These are phyloP conservation scores for Proterorhinus semilunaris DNA, from an alignment of 2,113 vertebrate genomes.

Conservation along the genomic window DNA sequence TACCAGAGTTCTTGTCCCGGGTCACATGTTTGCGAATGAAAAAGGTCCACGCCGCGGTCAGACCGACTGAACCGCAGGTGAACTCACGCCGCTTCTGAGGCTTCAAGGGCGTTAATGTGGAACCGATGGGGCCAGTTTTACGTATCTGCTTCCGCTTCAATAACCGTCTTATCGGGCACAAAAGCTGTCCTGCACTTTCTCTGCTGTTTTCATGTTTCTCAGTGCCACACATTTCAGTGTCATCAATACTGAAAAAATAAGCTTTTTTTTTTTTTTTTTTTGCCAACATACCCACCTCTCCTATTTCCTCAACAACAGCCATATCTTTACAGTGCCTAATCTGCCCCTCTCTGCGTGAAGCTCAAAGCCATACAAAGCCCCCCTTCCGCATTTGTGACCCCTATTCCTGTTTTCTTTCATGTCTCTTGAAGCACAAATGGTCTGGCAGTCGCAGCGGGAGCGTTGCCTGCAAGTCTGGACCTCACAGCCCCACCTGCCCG, in stretches of 20 bases:
- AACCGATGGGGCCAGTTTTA: slow-evolving; percentile 44
- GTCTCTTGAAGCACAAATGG: slow-evolving; percentile 56
- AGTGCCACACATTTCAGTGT: not conserved
- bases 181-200: not conserved
- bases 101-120: slow-evolving; percentile 23
- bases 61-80: slow-evolving; percentile 18
- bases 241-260: not conserved
- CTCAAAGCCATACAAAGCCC: slow-evolving; percentile 15
- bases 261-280: no score
- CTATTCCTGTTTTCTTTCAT: slow-evolving; percentile 51
- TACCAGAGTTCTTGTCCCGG: not conserved
- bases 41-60: not conserved
- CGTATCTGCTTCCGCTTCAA: slow-evolving; percentile 31
- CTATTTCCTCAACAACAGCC: no score
- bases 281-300: no score
- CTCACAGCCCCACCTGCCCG: slow-evolving; percentile 59
- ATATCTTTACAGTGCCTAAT: not conserved
- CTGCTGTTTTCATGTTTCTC: not conserved
- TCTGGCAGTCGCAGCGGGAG: slow-evolving; percentile 45
- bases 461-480: slow-evolving; percentile 63
- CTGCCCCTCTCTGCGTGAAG: no score
- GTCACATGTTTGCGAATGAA: not conserved
- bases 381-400: slow-evolving; percentile 5
- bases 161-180: slow-evolving; percentile 7
- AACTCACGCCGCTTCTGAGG: slow-evolving; percentile 30